phyloP scores from a whole-genome alignment of 2,888 invertebrate genomes.

The Homarus gammarus region DNA sequence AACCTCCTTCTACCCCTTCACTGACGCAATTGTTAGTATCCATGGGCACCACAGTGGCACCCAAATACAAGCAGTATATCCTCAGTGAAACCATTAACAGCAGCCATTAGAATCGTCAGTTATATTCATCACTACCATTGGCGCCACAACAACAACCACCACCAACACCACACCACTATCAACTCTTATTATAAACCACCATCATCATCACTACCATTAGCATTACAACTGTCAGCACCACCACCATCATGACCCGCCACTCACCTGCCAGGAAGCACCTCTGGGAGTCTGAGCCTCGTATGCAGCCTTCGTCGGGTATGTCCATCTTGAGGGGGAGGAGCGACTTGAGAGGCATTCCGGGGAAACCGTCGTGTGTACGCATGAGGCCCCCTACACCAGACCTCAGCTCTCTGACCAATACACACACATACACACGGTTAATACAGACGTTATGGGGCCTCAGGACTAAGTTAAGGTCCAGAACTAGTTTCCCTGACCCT shows the following conservation, averaged over 20 bases:
- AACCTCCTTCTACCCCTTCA: too few species aligned
- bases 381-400: slow-evolving; percentile 90
- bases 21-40: too few species aligned
- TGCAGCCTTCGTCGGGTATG: slow-evolving; percentile 95
- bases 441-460: too few species aligned
- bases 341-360: slow-evolving; percentile 92
- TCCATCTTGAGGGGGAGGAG: slow-evolving; percentile 91
- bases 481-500: too few species aligned
- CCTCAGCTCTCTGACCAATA: slow-evolving; percentile 85
- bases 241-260: slow-evolving; percentile 75
- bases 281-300: slow-evolving; percentile 92
- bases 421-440: slow-evolving; percentile 18
- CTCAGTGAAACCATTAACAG: not conserved
- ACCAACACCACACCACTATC: too few species aligned
- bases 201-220: not conserved
- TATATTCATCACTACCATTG: not conserved
- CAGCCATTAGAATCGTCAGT: not conserved
- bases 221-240: not conserved
- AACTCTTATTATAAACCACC: too few species aligned
- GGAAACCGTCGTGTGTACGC: slow-evolving; percentile 93
- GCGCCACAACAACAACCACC: too few species aligned
- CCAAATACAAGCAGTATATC: not conserved
- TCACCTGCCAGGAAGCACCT: slow-evolving; percentile 94
- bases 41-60: not conserved
- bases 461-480: too few species aligned